These are phyloP conservation scores for Phalanger gymnotis DNA, from an alignment of 2,797 vertebrate species.

Conservation along the genomic window DNA sequence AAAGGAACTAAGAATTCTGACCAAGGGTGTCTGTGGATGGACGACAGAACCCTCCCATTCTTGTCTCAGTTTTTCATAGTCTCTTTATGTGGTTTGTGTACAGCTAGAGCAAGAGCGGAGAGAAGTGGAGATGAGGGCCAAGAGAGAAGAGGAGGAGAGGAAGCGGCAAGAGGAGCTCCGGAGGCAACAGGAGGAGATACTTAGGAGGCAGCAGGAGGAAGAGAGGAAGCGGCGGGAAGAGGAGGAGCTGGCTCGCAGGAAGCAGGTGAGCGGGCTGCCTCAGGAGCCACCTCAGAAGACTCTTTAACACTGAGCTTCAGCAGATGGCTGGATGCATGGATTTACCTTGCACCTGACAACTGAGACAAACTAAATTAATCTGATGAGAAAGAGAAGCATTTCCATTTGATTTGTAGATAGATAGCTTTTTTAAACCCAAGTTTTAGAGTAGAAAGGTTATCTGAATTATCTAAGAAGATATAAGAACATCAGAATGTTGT, in stretches of 20 bases:
- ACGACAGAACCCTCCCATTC: not conserved
- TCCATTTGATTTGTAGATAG: not conserved
- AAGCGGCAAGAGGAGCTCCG: slow-evolving; percentile 93
- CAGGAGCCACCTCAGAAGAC: too few species aligned
- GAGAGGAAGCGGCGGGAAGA: slow-evolving; percentile 92
- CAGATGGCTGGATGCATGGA: not conserved
- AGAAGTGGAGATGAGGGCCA: slow-evolving; percentile 95
- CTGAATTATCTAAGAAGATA: not conserved
- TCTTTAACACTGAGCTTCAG: not conserved
- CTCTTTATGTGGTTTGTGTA: slow-evolving; percentile 72
- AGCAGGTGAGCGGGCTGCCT: slow-evolving; percentile 87
- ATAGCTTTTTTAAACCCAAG: not conserved
- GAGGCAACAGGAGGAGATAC: slow-evolving; percentile 91
- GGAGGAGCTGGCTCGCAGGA: slow-evolving; percentile 93
- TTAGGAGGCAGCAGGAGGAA: slow-evolving; percentile 92
- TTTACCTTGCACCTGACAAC: not conserved
- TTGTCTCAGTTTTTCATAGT: slow-evolving; percentile 63
- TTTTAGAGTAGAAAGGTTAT: not conserved
- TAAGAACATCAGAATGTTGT: not conserved
- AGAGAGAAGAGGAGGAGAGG: slow-evolving; percentile 95
- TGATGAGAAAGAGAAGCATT: not conserved
- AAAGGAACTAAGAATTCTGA: not conserved
- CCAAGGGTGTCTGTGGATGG: not conserved
- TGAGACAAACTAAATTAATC: not conserved
- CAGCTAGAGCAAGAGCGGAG: slow-evolving; percentile 96